Evolutionary conservation across 2,888 invertebrate species (phyloP).

Genomic region (Xestia c-nigrum): DNA sequence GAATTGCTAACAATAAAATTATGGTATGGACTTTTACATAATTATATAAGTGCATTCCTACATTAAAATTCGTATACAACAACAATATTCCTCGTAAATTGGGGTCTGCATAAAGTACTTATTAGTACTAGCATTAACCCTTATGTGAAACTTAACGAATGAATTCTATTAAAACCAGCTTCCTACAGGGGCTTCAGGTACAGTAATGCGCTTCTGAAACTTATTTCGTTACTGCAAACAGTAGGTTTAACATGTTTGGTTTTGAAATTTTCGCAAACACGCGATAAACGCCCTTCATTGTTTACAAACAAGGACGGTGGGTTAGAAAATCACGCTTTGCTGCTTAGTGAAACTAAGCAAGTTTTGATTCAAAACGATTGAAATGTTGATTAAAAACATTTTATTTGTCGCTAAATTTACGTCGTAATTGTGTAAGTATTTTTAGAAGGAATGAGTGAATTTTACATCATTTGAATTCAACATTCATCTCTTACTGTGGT

Average conservation of each 20-base stretch:
- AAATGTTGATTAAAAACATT: not conserved
- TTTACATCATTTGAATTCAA: not conserved
- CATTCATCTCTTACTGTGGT: not conserved
- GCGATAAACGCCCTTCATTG: slow-evolving; percentile 35
- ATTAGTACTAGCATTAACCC: slow-evolving; percentile 5
- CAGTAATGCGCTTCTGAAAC: slow-evolving; percentile 36
- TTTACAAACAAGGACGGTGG: slow-evolving; percentile 15
- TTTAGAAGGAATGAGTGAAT: not conserved
- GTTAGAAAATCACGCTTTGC: slow-evolving; percentile 2
- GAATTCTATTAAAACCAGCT: slow-evolving; percentile 14
- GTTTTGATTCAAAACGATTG: slow-evolving; percentile 18
- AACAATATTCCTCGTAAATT: slow-evolving; percentile 1
- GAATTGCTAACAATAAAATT: not conserved
- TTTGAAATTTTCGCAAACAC: slow-evolving; percentile 40
- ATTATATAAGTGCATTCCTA: not conserved
- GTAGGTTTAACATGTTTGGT: slow-evolving; percentile 27
- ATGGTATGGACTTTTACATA: not conserved
- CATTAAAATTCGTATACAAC: not conserved
- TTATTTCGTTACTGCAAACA: slow-evolving; percentile 37
- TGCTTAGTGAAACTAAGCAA: slow-evolving; percentile 5
- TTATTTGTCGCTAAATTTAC: not conserved
- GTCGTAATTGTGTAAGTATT: not conserved
- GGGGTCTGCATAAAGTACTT: not conserved
- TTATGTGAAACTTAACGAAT: slow-evolving; percentile 24
- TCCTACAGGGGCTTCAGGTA: slow-evolving; percentile 7